phyloP scores from a whole-genome alignment of 2,888 invertebrate genomes.

The Eupeodes latifasciatus region DNA sequence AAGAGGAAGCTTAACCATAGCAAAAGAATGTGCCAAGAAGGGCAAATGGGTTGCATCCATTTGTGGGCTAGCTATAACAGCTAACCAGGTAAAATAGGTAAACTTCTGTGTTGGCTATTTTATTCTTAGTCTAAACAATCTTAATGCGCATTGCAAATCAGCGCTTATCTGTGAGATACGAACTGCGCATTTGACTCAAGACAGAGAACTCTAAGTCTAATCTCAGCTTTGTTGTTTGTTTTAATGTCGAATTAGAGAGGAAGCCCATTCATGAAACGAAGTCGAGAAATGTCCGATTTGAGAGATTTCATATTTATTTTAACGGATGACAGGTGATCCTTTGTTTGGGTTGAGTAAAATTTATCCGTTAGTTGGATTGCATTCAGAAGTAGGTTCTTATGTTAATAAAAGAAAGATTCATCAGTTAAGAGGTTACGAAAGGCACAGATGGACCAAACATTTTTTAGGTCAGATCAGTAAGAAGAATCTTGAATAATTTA shows the following conservation, averaged over 20 bases:
- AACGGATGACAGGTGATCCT: slow-evolving; percentile 41
- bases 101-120: slow-evolving; percentile 29
- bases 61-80: slow-evolving; percentile 41
- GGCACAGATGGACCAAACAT: too few species aligned
- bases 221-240: slow-evolving; percentile 20
- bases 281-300: slow-evolving; percentile 30
- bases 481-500: too few species aligned
- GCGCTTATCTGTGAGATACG: slow-evolving; percentile 69
- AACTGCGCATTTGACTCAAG: slow-evolving; percentile 44
- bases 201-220: neutral
- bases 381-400: too few species aligned
- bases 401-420: too few species aligned
- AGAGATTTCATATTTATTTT: slow-evolving; percentile 53
- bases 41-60: slow-evolving; percentile 61
- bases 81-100: slow-evolving; percentile 41
- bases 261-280: slow-evolving; percentile 4
- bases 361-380: neutral
- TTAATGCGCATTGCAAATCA: slow-evolving; percentile 73
- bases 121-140: slow-evolving; percentile 30
- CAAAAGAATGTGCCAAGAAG: slow-evolving; percentile 47
- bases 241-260: slow-evolving; percentile 53
- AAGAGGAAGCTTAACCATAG: slow-evolving; percentile 31
- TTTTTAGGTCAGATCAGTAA: too few species aligned
- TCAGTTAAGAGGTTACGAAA: too few species aligned
- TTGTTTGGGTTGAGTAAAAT: neutral